Conservation (phyloP, 2,888 invertebrate genomes). For the Melieria omissa region DNA sequence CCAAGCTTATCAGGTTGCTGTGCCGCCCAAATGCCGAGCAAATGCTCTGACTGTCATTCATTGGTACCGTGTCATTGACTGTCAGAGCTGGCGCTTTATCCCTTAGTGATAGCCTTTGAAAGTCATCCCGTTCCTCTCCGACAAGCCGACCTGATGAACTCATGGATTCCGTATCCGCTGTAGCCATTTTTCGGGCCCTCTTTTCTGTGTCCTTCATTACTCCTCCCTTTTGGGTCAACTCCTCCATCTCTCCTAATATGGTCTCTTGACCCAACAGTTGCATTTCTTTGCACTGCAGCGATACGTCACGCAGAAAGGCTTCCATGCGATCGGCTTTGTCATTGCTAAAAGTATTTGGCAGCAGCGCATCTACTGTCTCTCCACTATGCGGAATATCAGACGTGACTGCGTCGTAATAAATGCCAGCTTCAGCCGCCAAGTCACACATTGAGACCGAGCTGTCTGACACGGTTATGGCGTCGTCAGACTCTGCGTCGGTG, state of each 20-base stretch:
- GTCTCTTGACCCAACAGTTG: constrained; percentile 24
- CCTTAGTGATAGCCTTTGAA: constrained; percentile 17
- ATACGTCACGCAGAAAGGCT: constrained; percentile 61
- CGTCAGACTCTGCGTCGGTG: constrained; percentile 38
- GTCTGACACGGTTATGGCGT: constrained; percentile 49
- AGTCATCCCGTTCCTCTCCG: constrained; percentile 13
- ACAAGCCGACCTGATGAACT: constrained; percentile 37
- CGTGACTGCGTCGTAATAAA: constrained; percentile 39
- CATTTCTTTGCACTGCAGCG: constrained; percentile 48
- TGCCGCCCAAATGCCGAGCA: background rate
- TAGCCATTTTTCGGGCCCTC: constrained; percentile 40
- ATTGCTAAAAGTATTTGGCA: constrained; percentile 40
- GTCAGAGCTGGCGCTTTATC: constrained; percentile 1
- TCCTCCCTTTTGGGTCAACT: too few relatives aligned
- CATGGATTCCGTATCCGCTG: constrained; percentile 59
- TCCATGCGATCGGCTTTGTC: constrained; percentile 56
- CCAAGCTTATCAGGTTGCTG: background rate
- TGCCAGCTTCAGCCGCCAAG: constrained; percentile 20
- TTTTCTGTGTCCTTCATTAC: background rate
- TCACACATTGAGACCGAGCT: constrained; percentile 37
- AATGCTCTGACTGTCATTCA: constrained; percentile 19
- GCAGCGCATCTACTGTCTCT: constrained; percentile 27
- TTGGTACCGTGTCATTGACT: constrained; percentile 29
- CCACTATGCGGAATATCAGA: constrained; percentile 41
- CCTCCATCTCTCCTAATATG: constrained; percentile 1